phyloP scores from a whole-genome alignment of 2,113 vertebrate species.

The Nesogale talazaci region DNA sequence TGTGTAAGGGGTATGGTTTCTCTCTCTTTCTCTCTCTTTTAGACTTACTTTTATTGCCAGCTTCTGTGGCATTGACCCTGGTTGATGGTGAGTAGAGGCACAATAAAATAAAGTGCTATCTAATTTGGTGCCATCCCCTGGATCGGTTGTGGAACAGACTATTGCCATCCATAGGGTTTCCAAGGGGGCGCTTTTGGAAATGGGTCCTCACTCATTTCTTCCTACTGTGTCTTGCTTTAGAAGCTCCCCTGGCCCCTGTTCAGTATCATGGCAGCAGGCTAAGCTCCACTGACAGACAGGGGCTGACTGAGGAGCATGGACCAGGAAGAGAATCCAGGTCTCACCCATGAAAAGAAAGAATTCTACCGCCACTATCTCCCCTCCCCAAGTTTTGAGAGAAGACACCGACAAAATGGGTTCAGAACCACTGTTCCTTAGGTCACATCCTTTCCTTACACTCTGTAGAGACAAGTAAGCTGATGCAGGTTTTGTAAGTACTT shows the following conservation, averaged over 20 bases:
- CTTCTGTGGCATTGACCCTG: neutral
- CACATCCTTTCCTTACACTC: neutral
- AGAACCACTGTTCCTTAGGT: neutral
- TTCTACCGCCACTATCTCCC: neutral
- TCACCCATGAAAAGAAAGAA: neutral
- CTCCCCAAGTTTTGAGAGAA: neutral
- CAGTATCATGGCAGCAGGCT: neutral
- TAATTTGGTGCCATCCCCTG: neutral
- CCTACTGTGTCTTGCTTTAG: neutral
- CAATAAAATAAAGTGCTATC: neutral
- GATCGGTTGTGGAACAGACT: neutral
- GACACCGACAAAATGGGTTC: neutral
- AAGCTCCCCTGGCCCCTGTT: neutral
- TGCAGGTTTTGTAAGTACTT: neutral
- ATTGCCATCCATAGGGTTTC: neutral
- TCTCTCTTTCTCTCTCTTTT: neutral
- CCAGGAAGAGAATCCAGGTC: neutral
- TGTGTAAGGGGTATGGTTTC: too few species aligned
- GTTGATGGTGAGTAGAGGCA: neutral
- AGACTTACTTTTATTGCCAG: neutral
- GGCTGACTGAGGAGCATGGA: neutral
- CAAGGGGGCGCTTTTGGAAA: neutral
- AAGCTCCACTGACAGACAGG: neutral
- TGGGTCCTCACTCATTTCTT: neutral
- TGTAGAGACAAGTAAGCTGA: conserved; percentile 6